Conservation (phyloP, 2,113 vertebrate species). For the Chiloscyllium plagiosum region DNA sequence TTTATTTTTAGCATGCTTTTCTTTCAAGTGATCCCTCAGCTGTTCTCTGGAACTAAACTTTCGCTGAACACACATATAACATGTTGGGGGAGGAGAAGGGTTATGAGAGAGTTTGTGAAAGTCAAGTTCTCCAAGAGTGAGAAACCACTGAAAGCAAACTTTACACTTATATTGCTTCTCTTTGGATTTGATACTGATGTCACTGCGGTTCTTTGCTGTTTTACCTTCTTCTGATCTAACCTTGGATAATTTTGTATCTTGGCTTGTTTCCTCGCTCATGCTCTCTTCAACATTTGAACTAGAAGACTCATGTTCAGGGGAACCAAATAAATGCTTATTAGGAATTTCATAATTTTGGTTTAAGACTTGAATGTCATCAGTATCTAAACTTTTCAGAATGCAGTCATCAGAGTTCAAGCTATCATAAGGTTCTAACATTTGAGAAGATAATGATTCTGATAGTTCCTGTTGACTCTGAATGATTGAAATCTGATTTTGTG, state of each 20-base stretch:
- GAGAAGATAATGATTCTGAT: constrained; percentile 43
- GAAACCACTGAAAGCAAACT: constrained; percentile 92
- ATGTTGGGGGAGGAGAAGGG: constrained; percentile 87
- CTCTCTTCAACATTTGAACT: constrained; percentile 40
- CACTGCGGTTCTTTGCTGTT: constrained; percentile 51
- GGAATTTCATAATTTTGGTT: constrained; percentile 66
- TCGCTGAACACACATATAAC: constrained; percentile 96
- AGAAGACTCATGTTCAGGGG: constrained; percentile 54
- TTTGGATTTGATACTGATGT: constrained; percentile 62
- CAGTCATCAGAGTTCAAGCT: constrained; percentile 45
- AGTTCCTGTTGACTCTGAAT: constrained; percentile 47
- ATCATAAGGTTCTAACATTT: not conserved
- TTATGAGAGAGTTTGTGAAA: constrained; percentile 91
- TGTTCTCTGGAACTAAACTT: constrained; percentile 90
- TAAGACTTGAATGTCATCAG: constrained; percentile 65
- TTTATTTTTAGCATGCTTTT: constrained; percentile 84
- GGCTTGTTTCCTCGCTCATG: constrained; percentile 42
- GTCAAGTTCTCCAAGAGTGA: constrained; percentile 80
- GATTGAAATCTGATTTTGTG: constrained; percentile 49
- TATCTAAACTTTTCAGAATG: constrained; percentile 51
- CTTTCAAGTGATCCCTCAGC: constrained; percentile 82
- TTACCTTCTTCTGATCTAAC: constrained; percentile 53
- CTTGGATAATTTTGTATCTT: constrained; percentile 49
- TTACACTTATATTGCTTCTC: constrained; percentile 88
- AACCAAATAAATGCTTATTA: constrained; percentile 63